Percentiles rank a stretch among this genome's conserved stretches.
Conservation (phyloP, 2,888 invertebrate genomes). For the Malthinus flaveolus region DNA sequence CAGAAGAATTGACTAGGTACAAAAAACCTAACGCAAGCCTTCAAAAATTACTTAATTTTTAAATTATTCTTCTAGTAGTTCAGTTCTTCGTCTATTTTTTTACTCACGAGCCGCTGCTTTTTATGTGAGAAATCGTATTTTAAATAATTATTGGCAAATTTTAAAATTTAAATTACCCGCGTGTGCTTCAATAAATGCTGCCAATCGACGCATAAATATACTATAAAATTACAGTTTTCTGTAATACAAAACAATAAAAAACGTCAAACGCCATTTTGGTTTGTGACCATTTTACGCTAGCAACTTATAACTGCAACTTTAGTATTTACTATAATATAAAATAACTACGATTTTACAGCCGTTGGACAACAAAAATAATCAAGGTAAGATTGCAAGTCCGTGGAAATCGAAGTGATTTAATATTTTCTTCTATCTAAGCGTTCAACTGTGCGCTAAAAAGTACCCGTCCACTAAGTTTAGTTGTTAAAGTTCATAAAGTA, state of each 20-base stretch:
- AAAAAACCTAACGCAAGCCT: too few relatives aligned
- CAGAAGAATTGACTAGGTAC: too few relatives aligned
- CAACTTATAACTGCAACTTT: slow-evolving; percentile 21
- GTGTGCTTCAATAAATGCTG: too few relatives aligned
- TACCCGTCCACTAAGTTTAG: slow-evolving; percentile 45
- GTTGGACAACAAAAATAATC: slow-evolving; percentile 26
- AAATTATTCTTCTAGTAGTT: too few relatives aligned
- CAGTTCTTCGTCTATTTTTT: too few relatives aligned
- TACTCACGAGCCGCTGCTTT: too few relatives aligned
- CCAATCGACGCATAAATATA: too few relatives aligned
- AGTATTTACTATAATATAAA: slow-evolving; percentile 21
- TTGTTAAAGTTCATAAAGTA: slow-evolving; percentile 40
- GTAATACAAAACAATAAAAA: neutral
- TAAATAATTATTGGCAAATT: too few relatives aligned
- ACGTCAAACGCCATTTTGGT: slow-evolving; percentile 3
- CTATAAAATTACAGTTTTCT: too few relatives aligned
- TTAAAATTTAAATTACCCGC: too few relatives aligned
- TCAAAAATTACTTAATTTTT: too few relatives aligned
- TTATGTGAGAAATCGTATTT: too few relatives aligned
- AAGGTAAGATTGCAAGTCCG: slow-evolving; percentile 52
- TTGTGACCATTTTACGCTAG: slow-evolving; percentile 4
- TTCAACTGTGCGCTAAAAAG: slow-evolving; percentile 47
- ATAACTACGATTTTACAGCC: slow-evolving; percentile 15
- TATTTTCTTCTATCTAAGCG: slow-evolving; percentile 48
- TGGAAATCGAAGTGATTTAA: slow-evolving; percentile 48